Base-by-base conservation (phyloP, 2,888 invertebrate genomes). In the Apoda limacodes region DNA sequence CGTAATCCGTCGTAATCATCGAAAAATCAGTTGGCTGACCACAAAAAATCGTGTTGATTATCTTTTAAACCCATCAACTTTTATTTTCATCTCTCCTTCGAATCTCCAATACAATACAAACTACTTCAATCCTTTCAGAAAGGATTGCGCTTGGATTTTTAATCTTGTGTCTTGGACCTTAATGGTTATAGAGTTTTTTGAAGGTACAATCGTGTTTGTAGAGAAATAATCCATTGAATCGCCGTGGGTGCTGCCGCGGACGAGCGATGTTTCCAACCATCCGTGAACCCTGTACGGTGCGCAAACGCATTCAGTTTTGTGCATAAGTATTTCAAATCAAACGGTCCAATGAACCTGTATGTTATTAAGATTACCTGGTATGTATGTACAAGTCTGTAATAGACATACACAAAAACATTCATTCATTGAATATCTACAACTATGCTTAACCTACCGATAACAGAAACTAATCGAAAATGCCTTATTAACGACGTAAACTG, bases 1-100 rank as follows among this genome's bases (percentile, higher is more conserved):
- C 48, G 49, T 53, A 63, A 69, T 69, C 63, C 65, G 49, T 62
- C 51, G 59, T 64, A 65, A 72, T 70, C 62, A 59, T 60, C 53
- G 52, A 34, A 63, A 70, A 67, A 57, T 54, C 57, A 52, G 44
- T 45, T 52, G 50, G 48, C 50, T 45, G 45, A 60, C 67, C 71
- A 63, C 67, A 66, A 63, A 62, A 62, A 64, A 57, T 52, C 53
- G 51, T 55, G 57, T 56, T 60, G 60, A 66, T 67, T 63, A 68
- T 53, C 52, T 50, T 50, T 7, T 17, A 17, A 17, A 5, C 17
- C 17, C 7, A 5, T 17, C 17, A 17, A 17, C 17, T 17, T 17
- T 17, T 17, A n/a, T n/a, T n/a, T n/a, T n/a, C n/a, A n/a, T n/a
- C n/a, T 60, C 52, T 47, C 50, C 49, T 60, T 62, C 56, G 58